Conservation (phyloP, 2,888 invertebrate genomes). For the Rotaria magnacalcarata region DNA sequence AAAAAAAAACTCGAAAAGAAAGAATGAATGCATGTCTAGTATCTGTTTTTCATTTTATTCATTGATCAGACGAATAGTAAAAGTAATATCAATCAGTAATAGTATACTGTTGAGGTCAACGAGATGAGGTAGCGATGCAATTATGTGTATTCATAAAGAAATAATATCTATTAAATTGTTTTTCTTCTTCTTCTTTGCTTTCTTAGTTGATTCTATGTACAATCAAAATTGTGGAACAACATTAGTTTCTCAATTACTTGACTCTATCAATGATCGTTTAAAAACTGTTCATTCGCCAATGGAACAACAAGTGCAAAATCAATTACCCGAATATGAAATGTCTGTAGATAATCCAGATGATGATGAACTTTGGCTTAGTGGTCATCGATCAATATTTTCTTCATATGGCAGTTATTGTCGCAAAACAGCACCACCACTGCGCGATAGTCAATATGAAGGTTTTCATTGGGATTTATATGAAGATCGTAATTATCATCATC, state of each 20-base stretch:
- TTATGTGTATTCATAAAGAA: neutral
- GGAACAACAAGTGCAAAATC: neutral
- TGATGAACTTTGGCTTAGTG: conserved; percentile 34
- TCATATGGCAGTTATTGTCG: conserved; percentile 10
- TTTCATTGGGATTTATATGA: conserved; percentile 36
- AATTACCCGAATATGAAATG: neutral
- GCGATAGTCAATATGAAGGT: conserved; percentile 7
- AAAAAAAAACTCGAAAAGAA: neutral
- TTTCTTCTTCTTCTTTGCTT: neutral
- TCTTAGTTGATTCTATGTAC: neutral
- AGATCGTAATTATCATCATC: neutral
- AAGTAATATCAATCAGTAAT: conserved; percentile 29
- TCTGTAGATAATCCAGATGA: conserved; percentile 27
- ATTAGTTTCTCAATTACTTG: conserved; percentile 31
- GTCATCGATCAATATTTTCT: conserved; percentile 19
- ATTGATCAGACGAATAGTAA: neutral
- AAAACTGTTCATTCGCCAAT: neutral
- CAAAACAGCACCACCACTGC: conserved; percentile 9
- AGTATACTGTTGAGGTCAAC: neutral
- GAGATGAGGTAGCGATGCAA: neutral
- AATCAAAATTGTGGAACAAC: conserved; percentile 12
- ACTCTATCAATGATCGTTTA: conserved; percentile 8
- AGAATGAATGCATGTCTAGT: conserved; percentile 4
- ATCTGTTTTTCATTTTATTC: neutral
- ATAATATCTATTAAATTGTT: neutral